Evolutionary conservation across 2,888 invertebrate species (phyloP), one percentile per base, ranked within the genome.

Genomic region (Amiota minor): DNA sequence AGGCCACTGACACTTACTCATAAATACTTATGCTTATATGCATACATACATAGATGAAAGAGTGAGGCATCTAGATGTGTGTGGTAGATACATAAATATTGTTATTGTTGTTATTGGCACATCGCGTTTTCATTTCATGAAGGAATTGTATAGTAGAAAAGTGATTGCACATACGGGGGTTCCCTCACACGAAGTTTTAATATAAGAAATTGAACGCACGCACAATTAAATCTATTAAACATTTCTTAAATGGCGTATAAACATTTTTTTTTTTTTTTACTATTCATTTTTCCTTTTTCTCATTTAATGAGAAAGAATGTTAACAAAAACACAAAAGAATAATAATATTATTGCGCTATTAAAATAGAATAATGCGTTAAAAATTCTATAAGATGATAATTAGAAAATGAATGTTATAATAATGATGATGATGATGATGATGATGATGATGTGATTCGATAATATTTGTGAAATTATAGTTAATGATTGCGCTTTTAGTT

Each of bases 151-250:
- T 35, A 35, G 35, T 35, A 35, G 35, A 35, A 35, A 35, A 35
- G 35, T 35, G 2, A 35, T 35, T 35, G 6, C 35, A 35, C 6
- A 2, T 8, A 6, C 2, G 35, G 35, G 35, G 35, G 35, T 35
- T 35, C 35, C 35, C 35, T 35, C 35, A 35, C 35, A 59, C 18
- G 23, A 18, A 8, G 59, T 16, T n/a, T 59, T 59, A 10, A 9
- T n/a, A n/a, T 23, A 53, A 68, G 8, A 20, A 68, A 18, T n/a
- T 23, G 20, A 50, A 14, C 53, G 20, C 67, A 68, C 67, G 53
- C 67, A 53, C 67, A 68, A 68, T 68, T 68, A 68, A 68, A 68
- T 68, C 67, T 50, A 68, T 68, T 68, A 68, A 68, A 23, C 20
- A 68, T 65, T 68, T 35, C 35, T 35, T 68, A 50, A 68, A 68